These are phyloP conservation scores for Branchipolynoe longqiensis DNA, from an alignment of 2,888 invertebrate genomes.

Conservation along the genomic window DNA sequence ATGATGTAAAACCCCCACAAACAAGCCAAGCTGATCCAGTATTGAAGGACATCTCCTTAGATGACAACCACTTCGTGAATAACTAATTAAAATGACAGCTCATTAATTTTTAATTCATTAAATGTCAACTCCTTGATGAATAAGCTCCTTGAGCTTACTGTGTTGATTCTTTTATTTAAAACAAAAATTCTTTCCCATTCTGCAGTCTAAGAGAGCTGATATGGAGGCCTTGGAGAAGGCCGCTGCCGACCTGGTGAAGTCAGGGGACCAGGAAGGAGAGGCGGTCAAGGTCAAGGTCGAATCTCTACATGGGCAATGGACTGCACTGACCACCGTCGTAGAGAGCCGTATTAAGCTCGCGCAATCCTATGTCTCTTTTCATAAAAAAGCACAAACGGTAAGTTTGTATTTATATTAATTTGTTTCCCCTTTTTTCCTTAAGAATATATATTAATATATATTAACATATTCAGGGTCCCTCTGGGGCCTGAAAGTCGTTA, in stretches of 20 bases:
- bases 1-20: too few species aligned
- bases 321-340: conserved; percentile 79
- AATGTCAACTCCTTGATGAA: too few species aligned
- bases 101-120: too few species aligned
- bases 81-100: too few species aligned
- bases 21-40: too few species aligned
- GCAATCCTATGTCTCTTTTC: conserved; percentile 88
- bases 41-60: too few species aligned
- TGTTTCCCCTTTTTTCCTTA: too few species aligned
- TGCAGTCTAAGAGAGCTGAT: conserved; percentile 82
- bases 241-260: conserved; percentile 84
- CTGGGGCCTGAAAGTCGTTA: too few species aligned
- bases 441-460: too few species aligned
- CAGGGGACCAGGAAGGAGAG: conserved; percentile 83
- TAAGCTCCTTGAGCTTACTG: too few species aligned
- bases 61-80: too few species aligned
- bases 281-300: conserved; percentile 79
- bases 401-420: conserved; percentile 44
- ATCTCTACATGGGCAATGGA: conserved; percentile 78
- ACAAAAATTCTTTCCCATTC: conserved; percentile 28
- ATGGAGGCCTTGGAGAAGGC: conserved; percentile 86
- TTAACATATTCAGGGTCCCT: too few species aligned
- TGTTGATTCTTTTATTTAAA: background rate
- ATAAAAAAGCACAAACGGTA: conserved; percentile 86
- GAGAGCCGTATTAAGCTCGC: conserved; percentile 86